phyloP scores from a whole-genome alignment of 2,113 vertebrate species.

The Bagarius yarrelli region DNA sequence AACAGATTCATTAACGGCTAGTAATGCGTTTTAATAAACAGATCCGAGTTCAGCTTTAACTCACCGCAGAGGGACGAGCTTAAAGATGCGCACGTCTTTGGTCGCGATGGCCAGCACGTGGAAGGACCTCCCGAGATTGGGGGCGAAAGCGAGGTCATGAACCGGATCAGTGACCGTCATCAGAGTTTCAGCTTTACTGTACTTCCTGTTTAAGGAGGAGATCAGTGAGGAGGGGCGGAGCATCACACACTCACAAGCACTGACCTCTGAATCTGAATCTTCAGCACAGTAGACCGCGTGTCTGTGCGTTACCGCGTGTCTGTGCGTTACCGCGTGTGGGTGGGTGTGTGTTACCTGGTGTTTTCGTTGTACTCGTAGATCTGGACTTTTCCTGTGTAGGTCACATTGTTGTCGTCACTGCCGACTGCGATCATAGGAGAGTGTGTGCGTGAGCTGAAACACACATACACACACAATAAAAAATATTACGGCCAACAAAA shows the following conservation, averaged over 20 bases:
- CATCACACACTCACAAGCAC: neutral
- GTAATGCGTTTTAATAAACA: neutral
- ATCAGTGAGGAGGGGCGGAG: neutral
- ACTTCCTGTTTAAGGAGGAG: slow-evolving; percentile 77
- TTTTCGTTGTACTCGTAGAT: slow-evolving; percentile 98
- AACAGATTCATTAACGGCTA: neutral
- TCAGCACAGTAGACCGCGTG: no score
- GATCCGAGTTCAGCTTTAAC: neutral
- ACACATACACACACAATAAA: slow-evolving; percentile 32
- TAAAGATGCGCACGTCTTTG: slow-evolving; percentile 97
- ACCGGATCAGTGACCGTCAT: slow-evolving; percentile 94
- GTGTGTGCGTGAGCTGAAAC: slow-evolving; percentile 86
- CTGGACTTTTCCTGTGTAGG: slow-evolving; percentile 91
- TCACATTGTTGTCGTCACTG: slow-evolving; percentile 89
- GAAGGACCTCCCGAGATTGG: slow-evolving; percentile 95
- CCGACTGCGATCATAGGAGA: slow-evolving; percentile 96
- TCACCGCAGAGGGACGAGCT: slow-evolving; percentile 90
- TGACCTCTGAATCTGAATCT: no score
- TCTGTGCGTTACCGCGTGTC: no score
- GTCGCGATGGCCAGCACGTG: slow-evolving; percentile 95
- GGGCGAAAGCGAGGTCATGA: slow-evolving; percentile 93
- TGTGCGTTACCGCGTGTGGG: no score
- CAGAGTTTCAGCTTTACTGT: slow-evolving; percentile 92
- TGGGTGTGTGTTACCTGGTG: no score
- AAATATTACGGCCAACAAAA: no score